Base-by-base conservation (phyloP, 2,888 invertebrate species). In the Drosophila mulleri region DNA sequence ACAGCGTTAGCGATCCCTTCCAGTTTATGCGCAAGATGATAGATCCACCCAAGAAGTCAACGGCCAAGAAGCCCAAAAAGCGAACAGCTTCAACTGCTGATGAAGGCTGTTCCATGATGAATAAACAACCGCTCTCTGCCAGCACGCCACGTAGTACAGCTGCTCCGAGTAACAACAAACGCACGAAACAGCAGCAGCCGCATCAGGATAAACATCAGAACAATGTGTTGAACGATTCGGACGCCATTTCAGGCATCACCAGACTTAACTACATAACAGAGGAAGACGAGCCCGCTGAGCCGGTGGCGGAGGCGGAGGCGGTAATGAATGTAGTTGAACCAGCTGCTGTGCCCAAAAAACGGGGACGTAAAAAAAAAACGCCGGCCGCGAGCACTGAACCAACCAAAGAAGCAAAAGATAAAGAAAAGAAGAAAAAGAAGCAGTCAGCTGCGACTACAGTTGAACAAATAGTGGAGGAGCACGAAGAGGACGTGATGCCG, bases 1-100 rank as follows among this genome's bases (percentile, higher is more conserved):
- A 87, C 52, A 70, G 83, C 0, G 39, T 68, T 16, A 45, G 9
- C 26, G 72, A 88, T 48, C 80, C 73, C 3, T 75, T 87, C n/a
- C 41, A 29, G 6, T 75, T 61, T 11, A 67, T 87, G 60, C 29
- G 52, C 6, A 60, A 48, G 11, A 2, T 37, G 20, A 37, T 53
- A 3, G 53, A 53, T 2, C 53, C 53, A 39, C n/a, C 14, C 1
- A n/a, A 29, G 4, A 16, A 35, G 7, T 9, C 54, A 9, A 0
- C 35, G 8, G 3, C n/a, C 8, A 47, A 7, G 5, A 69, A 59
- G 18, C 6, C 39, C 8, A 78, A 59, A 4, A 65, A 69, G 5
- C 44, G 26, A 23, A 2, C 39, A 3, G 12, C 23, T 14, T n/a
- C 47, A 32, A 23, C 45, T 11, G n/a, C 39, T n/a, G 12, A 23